Evolutionary conservation across 2,113 vertebrate species (phyloP), one percentile per base, ranked within the genome.

Genomic region (Phalacrocorax carbo): DNA sequence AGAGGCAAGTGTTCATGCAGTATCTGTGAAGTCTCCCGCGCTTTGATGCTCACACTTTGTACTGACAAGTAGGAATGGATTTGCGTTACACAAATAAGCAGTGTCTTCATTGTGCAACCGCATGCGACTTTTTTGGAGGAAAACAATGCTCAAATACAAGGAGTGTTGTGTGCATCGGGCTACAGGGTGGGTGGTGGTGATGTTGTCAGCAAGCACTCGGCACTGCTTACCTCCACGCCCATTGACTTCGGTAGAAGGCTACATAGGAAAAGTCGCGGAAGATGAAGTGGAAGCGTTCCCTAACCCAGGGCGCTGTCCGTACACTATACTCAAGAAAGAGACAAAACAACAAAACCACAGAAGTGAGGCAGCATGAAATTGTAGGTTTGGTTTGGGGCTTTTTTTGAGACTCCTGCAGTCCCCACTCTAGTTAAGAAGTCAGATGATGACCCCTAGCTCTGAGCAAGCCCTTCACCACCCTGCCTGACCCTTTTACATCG

Each of bases 301-400:
- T 97, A 97, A 95, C 86, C 30, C 90, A 21, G 30, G 90, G 86
- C 12, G 83, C 88, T 93, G 86, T 96, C 96, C 96, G 89, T 32
- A 92, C 34, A 22, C 95, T 95, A 90, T 60, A 82, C 96, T 96
- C 86, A 57, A 86, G 83, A 96, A 92, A 95, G 90, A 96, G 90
- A 96, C 90, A 96, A 96, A 96, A 97, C 93, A 97, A 46, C 76
- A 83, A 94, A 79, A 97, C 87, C 96, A 97, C 77, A 96, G 14
- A 93, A 93, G 51, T 95, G 72, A 97, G 96, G 89, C 49, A 27
- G 81, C 49, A 73, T 68, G 82, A 94, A 91, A 94, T 69, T 23
- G 54, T 11, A 93, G 83, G 9, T 46, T 34, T 58, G 38, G 38
- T 54, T 61, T 44, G 42, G 42, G 11, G 42, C 38, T 55, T 19